These are phyloP conservation scores for Melanostoma mellinum DNA, from an alignment of 2,888 invertebrate species.

Conservation along the genomic window DNA sequence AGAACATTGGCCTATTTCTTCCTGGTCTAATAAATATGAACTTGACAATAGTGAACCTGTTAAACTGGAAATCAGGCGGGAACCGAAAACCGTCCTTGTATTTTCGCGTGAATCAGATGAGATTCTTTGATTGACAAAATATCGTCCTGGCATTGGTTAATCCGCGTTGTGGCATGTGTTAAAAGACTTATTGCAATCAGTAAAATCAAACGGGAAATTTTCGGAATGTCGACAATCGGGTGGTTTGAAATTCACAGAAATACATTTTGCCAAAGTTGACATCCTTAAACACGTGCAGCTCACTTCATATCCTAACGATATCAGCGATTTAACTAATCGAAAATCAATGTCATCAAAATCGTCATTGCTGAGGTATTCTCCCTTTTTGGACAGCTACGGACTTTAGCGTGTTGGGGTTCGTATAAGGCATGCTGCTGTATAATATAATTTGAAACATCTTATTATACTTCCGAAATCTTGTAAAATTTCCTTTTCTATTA, in stretches of 20 bases:
- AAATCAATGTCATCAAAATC: background rate
- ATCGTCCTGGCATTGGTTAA: constrained; percentile 38
- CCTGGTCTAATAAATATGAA: background rate
- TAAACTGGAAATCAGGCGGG: background rate
- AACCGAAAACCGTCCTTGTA: background rate
- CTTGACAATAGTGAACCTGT: background rate
- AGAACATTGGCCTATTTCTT: constrained; percentile 6
- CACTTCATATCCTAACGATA: background rate
- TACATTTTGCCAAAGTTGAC: background rate
- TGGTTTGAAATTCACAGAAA: background rate
- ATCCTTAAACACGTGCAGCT: constrained; percentile 6
- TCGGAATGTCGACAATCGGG: background rate
- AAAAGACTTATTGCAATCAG: constrained; percentile 6
- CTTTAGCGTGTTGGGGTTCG: constrained; percentile 18
- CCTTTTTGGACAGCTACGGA: constrained; percentile 28
- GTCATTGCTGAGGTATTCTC: background rate
- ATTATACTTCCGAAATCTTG: constrained; percentile 24
- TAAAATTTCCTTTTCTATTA: background rate
- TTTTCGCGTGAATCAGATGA: background rate
- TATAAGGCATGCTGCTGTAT: constrained; percentile 15
- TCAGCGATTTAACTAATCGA: background rate
- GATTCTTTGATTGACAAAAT: constrained; percentile 22
- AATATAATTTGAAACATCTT: constrained; percentile 24
- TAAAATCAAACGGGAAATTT: background rate
- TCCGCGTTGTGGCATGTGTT: constrained; percentile 15